Evolutionary conservation across 2,888 invertebrate species (phyloP).

Genomic region (Thecocarcelia acutangulata): DNA sequence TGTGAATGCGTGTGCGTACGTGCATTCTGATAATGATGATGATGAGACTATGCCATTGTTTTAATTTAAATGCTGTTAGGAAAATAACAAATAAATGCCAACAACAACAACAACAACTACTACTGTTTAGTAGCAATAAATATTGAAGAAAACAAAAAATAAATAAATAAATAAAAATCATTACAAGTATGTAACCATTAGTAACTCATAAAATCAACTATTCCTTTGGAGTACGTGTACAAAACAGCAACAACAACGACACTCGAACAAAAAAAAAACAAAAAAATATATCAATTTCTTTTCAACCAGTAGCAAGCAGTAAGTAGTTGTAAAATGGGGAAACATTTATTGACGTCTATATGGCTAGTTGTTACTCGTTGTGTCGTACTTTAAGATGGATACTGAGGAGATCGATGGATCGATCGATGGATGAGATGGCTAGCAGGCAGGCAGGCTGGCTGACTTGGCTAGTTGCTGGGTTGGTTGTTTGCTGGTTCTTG

Average conservation of each 20-base stretch:
- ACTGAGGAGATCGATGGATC: background rate
- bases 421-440: background rate
- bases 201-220: slow-evolving; percentile 53
- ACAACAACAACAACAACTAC: too few relatives aligned
- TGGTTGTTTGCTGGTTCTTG: background rate
- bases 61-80: slow-evolving; percentile 24
- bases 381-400: background rate
- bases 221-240: slow-evolving; percentile 29
- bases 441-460: background rate
- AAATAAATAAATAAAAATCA: slow-evolving; percentile 7
- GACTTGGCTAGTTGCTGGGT: background rate
- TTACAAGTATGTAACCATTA: slow-evolving; percentile 47
- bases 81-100: background rate
- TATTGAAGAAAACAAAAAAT: background rate
- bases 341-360: slow-evolving; percentile 35
- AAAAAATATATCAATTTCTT: slow-evolving; percentile 32
- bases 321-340: background rate
- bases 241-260: background rate
- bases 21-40: background rate
- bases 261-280: background rate
- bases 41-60: slow-evolving; percentile 20
- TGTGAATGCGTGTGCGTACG: too few relatives aligned
- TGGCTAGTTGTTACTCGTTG: slow-evolving; percentile 21
- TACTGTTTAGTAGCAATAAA: background rate
- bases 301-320: slow-evolving; percentile 22